Base-by-base conservation (phyloP, 2,797 vertebrate species). In the Gymnocypris eckloni region DNA sequence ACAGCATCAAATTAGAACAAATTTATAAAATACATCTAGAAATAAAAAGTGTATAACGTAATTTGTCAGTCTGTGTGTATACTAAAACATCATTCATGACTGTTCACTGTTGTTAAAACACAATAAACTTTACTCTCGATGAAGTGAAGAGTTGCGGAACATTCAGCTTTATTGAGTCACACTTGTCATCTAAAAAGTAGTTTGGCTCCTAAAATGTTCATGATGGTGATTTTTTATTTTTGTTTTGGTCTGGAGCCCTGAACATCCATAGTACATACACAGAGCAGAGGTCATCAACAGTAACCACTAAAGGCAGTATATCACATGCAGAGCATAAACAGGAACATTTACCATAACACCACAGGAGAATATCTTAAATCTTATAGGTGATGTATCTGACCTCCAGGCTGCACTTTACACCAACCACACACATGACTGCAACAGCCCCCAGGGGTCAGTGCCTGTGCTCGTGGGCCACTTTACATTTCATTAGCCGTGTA, bases 401-500 rank as follows among this genome's bases (percentile, higher is more conserved):
- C 67, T 72, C 28, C 43, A 25, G 54, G 67, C 77, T 64, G 22
- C 84, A 81, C 84, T 81, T 73, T 72, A 43, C 79, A 81, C 48
- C 75, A 71, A 73, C 22, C 54, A 73, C 41, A 81, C 84, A 81
- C 78, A 79, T 79, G 41, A 80, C 78, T 86, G 56, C 67, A 90
- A 87, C 85, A 86, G 81, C 80, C 87, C 41, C 80, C 37, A 6
- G 2, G 66, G 3, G 13, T 70, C 86, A 84, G 90, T 90, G 93
- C 91, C 86, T 83, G 90, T 91, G 93, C 91, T 92, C 89, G 87
- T 90, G 90, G 87, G 89, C 89, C 92, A 92, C 93, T 93, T 93
- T 92, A 92, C 89, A 90, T 93, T 94, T 93, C 92, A 93, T 94
- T 92, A 94, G 86, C 89, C 52, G 4, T 87, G 86, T 84, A 90